These are phyloP conservation scores for Macrosteles quadrilineatus DNA, from an alignment of 1,140 invertebrate species.

Conservation along the genomic window DNA sequence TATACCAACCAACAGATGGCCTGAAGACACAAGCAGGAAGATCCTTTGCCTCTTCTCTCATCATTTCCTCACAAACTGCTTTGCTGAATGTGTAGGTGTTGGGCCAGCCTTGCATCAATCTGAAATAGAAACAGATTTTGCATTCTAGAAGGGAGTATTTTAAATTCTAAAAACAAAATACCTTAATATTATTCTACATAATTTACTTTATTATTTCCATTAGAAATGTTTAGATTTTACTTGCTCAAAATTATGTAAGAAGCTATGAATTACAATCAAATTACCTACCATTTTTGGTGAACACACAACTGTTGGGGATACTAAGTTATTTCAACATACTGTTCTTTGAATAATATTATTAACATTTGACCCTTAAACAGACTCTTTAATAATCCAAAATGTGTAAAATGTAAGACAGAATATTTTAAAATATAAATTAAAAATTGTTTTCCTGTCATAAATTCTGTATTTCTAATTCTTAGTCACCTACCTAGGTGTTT, in stretches of 20 bases:
- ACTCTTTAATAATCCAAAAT: neutral
- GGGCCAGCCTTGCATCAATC: conserved; percentile 65
- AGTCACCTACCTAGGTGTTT: neutral
- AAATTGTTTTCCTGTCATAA: neutral
- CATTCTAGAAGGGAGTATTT: neutral
- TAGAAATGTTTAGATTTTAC: neutral
- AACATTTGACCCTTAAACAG: no score
- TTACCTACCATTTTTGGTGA: no score
- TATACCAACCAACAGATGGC: conserved; percentile 67
- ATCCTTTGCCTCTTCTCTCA: conserved; percentile 62
- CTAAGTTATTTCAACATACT: no score
- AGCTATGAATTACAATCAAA: neutral
- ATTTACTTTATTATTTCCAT: neutral
- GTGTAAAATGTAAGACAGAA: neutral
- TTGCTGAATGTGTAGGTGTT: conserved; percentile 88
- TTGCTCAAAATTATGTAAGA: neutral
- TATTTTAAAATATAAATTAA: neutral
- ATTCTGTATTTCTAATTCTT: neutral
- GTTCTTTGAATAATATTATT: no score
- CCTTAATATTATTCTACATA: neutral
- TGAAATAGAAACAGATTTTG: conserved; percentile 39
- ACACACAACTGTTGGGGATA: no score
- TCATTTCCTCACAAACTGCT: conserved; percentile 72
- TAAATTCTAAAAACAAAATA: neutral
- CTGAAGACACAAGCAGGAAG: conserved; percentile 74